These are phyloP conservation scores for Planococcus citri DNA, from an alignment of 1,140 invertebrate species.

Conservation along the genomic window DNA sequence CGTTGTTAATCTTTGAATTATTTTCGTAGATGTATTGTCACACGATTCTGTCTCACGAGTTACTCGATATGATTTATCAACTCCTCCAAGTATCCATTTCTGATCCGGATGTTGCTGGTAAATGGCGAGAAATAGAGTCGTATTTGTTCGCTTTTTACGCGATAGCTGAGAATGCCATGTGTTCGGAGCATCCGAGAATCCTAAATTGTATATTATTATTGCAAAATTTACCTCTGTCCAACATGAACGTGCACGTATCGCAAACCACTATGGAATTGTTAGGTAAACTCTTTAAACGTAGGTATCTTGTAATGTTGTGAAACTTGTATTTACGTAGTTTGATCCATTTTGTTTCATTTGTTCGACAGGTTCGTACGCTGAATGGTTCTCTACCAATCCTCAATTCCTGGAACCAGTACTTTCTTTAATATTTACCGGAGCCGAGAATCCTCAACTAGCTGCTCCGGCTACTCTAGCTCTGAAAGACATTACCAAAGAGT, in stretches of 20 bases:
- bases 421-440: conserved; percentile 51
- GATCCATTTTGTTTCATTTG: background rate
- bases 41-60: conserved; percentile 54
- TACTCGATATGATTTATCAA: conserved; percentile 45
- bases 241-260: conserved; percentile 13
- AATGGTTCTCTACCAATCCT: conserved; percentile 62
- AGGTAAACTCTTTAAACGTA: background rate
- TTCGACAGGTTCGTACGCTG: conserved; percentile 53
- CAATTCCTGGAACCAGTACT: conserved; percentile 38
- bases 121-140: conserved; percentile 58
- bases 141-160: conserved; percentile 69
- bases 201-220: background rate
- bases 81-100: conserved; percentile 11
- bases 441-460: conserved; percentile 53
- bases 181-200: background rate
- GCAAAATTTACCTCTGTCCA: background rate
- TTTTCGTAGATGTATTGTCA: conserved; percentile 62
- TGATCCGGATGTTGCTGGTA: conserved; percentile 17
- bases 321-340: background rate
- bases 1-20: conserved; percentile 21
- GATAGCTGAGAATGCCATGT: conserved; percentile 38
- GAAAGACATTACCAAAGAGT: conserved; percentile 71
- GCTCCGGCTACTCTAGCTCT: conserved; percentile 70
- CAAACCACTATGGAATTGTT: conserved; percentile 3
- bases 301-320: conserved; percentile 1